These are phyloP conservation scores for Xanthorhoe designata DNA, from an alignment of 2,888 invertebrate genomes.

Conservation along the genomic window DNA sequence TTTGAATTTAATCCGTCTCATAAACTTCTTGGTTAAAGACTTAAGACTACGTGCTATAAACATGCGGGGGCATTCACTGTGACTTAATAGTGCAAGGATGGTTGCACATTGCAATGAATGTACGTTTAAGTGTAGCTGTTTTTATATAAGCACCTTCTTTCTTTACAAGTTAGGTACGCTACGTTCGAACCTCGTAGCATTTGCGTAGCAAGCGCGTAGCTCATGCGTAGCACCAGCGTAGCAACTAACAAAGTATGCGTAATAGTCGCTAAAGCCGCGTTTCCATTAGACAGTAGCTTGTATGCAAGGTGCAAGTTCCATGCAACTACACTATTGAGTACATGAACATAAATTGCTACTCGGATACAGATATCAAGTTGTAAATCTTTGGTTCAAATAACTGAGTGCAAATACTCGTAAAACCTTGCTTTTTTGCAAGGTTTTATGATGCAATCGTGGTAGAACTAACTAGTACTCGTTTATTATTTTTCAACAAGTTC, in stretches of 20 bases:
- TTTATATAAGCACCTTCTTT: background rate
- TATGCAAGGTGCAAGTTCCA: background rate
- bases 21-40: slow-evolving; percentile 37
- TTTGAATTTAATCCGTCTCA: slow-evolving; percentile 35
- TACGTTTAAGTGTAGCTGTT: slow-evolving; percentile 4
- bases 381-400: too few relatives aligned
- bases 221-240: slow-evolving; percentile 3
- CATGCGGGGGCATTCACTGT: slow-evolving; percentile 14
- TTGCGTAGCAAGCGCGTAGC: slow-evolving; percentile 10
- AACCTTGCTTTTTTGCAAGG: too few relatives aligned
- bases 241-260: background rate
- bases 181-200: slow-evolving; percentile 3
- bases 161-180: background rate
- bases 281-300: too few relatives aligned
- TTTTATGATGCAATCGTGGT: too few relatives aligned
- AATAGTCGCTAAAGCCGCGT: background rate
- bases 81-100: slow-evolving; percentile 22
- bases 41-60: slow-evolving; percentile 21
- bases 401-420: too few relatives aligned
- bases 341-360: too few relatives aligned
- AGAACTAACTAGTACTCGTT: too few relatives aligned
- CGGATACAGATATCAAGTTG: too few relatives aligned
- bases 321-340: too few relatives aligned
- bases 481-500: too few relatives aligned
- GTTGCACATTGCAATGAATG: slow-evolving; percentile 18